phyloP scores from a whole-genome alignment of 2,113 vertebrate genomes.

The Telmatochromis sp. region DNA sequence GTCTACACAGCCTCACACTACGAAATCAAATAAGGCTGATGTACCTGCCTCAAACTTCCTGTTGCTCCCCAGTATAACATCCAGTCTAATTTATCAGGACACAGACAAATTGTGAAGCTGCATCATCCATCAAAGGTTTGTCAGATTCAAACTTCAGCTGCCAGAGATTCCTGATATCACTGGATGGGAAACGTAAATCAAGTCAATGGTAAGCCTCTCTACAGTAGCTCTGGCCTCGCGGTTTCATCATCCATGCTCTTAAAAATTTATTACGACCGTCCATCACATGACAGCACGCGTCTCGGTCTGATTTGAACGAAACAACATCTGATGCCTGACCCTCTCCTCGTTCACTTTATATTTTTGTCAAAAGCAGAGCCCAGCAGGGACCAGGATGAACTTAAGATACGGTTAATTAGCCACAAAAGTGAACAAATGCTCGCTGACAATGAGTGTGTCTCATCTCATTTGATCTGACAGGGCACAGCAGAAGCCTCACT shows the following conservation, averaged over 20 bases:
- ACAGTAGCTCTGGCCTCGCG: neutral
- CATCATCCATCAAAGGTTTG: neutral
- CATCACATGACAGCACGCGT: neutral
- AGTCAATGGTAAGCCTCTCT: neutral
- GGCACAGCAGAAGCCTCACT: neutral
- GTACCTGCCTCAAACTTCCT: neutral
- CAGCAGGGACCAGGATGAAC: conserved; percentile 16
- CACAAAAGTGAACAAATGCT: conserved; percentile 53
- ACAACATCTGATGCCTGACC: conserved; percentile 20
- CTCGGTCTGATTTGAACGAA: conserved; percentile 15
- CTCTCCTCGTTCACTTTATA: conserved; percentile 33
- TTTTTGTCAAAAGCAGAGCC: conserved; percentile 44
- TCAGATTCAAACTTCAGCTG: neutral
- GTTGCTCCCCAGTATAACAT: neutral
- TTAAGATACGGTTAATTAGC: conserved; percentile 35
- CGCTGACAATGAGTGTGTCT: conserved; percentile 28
- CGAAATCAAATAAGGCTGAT: neutral
- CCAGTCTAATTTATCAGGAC: neutral
- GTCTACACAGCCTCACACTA: neutral
- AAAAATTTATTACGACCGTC: conserved; percentile 25
- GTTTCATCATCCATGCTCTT: conserved; percentile 28
- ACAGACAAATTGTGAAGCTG: neutral
- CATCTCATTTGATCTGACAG: conserved; percentile 20
- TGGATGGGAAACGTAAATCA: neutral
- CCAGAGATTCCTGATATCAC: neutral